Evolutionary conservation across 2,797 vertebrate genomes (phyloP), one percentile per base, ranked within the genome.

Genomic region (Neoniphon sammara): DNA sequence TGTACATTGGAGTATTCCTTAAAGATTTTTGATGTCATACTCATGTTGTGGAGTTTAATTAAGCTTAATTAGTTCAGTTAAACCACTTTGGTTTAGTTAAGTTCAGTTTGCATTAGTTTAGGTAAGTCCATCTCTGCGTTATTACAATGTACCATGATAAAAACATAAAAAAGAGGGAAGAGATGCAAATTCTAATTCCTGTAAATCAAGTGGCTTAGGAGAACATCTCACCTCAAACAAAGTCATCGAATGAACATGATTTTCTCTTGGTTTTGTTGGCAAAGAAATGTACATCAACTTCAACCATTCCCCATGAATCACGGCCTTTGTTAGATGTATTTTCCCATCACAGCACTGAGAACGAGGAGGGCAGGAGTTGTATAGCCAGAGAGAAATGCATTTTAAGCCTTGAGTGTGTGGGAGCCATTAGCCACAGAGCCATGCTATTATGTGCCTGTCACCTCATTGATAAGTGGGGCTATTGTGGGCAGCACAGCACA

Each of bases 371-470:
- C 73, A 80, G 83, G 77, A 71, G 82, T 82, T 78, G 58, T 73
- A 80, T 65, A 81, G 78, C 83, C 78, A 61, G 54, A 78, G 78
- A 84, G 72, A 83, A 89, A 87, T 78, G 75, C 86, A 87, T 91
- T 89, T 86, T 70, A 88, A 91, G 66, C 66, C 86, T 81, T 34
- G 78, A 85, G 80, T 88, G 90, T 89, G 89, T 90, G 87, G 90
- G 90, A 89, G 84, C 86, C 88, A 88, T 90, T 89, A 87, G 81
- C 85, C 77, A 81, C 65, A 84, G 57, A 87, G 85, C 82, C 80
- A 77, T 80, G 83, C 88, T 88, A 91, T 92, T 92, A 89, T 91
- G 86, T 84, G 85, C 81, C 83, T 90, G 90, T 90, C 91, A 91
- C 77, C 83, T 88, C 77, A 8, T 36, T 89, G 86, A 90, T 84